Evolutionary conservation across 2,888 invertebrate genomes (phyloP).

Genomic region (Eudemis profundana): DNA sequence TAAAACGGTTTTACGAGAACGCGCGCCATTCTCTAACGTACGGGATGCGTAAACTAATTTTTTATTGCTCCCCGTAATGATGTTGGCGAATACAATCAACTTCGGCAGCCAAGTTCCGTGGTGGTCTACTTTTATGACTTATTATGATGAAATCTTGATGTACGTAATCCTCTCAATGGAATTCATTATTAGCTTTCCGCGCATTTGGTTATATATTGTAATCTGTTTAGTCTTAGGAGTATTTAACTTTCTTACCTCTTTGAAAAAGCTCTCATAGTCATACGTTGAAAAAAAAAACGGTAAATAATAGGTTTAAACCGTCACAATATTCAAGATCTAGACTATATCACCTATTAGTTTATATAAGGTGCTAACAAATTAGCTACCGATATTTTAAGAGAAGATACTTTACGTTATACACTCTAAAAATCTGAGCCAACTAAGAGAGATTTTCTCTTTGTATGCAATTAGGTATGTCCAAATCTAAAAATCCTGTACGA

Average conservation of each 20-base stretch:
- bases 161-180: not conserved
- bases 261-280: too few relatives aligned
- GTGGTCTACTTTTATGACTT: slow-evolving; percentile 16
- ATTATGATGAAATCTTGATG: slow-evolving; percentile 2
- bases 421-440: too few relatives aligned
- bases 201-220: not conserved
- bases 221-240: too few relatives aligned
- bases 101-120: slow-evolving; percentile 25
- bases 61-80: slow-evolving; percentile 47
- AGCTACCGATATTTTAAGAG: too few relatives aligned
- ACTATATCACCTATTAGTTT: too few relatives aligned
- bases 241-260: too few relatives aligned
- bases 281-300: too few relatives aligned
- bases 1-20: slow-evolving; percentile 68
- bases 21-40: slow-evolving; percentile 53
- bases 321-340: too few relatives aligned
- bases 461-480: not conserved
- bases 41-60: slow-evolving; percentile 52
- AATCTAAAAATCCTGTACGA: not conserved
- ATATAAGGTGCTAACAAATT: too few relatives aligned
- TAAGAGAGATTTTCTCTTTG: too few relatives aligned
- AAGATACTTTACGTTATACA: too few relatives aligned
- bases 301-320: too few relatives aligned
- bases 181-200: not conserved
- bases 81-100: slow-evolving; percentile 40